These are phyloP conservation scores for Nothobranchius kuhntae DNA, from an alignment of 2,113 vertebrate genomes.

Conservation along the genomic window DNA sequence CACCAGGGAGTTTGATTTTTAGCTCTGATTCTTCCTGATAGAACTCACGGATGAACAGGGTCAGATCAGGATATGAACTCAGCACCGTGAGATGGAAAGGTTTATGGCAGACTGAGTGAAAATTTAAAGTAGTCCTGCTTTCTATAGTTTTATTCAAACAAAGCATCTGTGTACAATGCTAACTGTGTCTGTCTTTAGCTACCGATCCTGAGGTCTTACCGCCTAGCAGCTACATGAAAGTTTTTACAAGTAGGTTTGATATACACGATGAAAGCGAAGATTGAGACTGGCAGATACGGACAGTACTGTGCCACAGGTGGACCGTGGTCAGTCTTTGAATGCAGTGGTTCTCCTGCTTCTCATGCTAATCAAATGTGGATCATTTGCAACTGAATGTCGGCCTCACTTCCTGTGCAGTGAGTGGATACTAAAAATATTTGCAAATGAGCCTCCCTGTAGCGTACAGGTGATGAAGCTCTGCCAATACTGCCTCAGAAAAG, in stretches of 20 bases:
- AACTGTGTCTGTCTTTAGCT: background rate
- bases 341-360: conserved; percentile 23
- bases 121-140: no score
- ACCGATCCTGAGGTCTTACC: conserved; percentile 18
- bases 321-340: conserved; percentile 33
- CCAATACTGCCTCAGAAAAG: conserved; percentile 7
- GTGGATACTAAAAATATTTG: conserved; percentile 67
- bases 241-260: conserved; percentile 11
- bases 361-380: conserved; percentile 59
- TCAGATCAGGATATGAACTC: no score
- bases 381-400: conserved; percentile 71
- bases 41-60: no score
- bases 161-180: background rate
- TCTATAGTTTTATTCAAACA: background rate
- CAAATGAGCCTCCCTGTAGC: conserved; percentile 60
- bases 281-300: conserved; percentile 10
- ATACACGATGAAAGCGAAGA: conserved; percentile 39
- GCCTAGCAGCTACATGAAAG: background rate
- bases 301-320: conserved; percentile 23
- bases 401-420: conserved; percentile 55
- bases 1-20: conserved; percentile 9
- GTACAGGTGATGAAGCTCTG: conserved; percentile 16
- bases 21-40: background rate
- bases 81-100: no score
- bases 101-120: no score